Evolutionary conservation across 1,140 invertebrate genomes (phyloP), one percentile per base, ranked within the genome.

Genomic region (Condylostylus longicornis): DNA sequence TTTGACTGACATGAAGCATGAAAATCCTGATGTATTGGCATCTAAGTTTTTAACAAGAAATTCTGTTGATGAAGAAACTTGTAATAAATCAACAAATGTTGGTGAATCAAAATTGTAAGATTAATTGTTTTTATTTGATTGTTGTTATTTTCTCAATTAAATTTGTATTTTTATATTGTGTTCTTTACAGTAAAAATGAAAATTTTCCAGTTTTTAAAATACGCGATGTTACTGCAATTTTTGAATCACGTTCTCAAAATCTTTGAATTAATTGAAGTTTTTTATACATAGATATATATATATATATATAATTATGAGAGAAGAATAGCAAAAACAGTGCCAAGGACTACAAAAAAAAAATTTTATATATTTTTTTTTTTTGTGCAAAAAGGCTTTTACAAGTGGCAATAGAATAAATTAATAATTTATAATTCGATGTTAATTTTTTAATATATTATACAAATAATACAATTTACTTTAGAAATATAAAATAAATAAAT

Each of bases 151-250:
- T 7, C 6, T 7, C 6, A 23, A 7, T 23, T 23, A 23, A 23
- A 23, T 6, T 7, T 12, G 22, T 6, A 23, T 23, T 23, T 12
- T 20, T 18, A 18, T 13, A 23, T 30, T 23, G 14, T 34, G 15
- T 37, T 20, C 20, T 38, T 67, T 54, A 15, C 61, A 77, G 74
- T 55, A 70, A 71, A 62, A 73, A 77, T 45, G 73, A 71, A 54
- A 57, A 70, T 46, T 72, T 75, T 38, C 71, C 74, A 15, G 71
- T 75, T 28, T 75, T 71, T 56, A 76, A 74, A 50, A 82, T 82
- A 51, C 71, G 74, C 49, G 77, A 82, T 54, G 79, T 82, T 70
- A 74, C 79, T 40, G 78, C 79, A 28, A 72, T 81, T 48, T 82
- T 82, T 58, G 79, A 82, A 63, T 67, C 65, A 48, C 66, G 67